These are phyloP conservation scores for Macrosiphum euphorbiae DNA, from an alignment of 2,888 invertebrate species.

Conservation along the genomic window DNA sequence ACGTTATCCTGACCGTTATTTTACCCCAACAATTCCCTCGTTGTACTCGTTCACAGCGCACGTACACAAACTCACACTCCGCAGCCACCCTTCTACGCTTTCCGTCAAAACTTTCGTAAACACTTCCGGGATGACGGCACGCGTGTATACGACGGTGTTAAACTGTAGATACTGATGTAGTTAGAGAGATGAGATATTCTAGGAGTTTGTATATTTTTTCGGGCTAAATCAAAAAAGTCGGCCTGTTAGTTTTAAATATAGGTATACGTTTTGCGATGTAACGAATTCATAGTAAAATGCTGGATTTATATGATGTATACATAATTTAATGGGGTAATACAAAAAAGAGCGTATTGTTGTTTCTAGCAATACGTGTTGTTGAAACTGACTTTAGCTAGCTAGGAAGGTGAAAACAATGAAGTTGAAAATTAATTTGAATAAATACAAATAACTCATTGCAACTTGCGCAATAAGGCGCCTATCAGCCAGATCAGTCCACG, in stretches of 20 bases:
- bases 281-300: too few species aligned
- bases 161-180: not conserved
- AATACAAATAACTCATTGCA: not conserved
- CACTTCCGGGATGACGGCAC: not conserved
- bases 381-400: not conserved
- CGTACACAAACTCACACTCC: not conserved
- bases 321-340: not conserved
- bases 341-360: not conserved
- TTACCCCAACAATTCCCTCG: slow-evolving; percentile 63
- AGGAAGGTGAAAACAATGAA: not conserved
- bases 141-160: not conserved
- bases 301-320: too few species aligned
- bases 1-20: slow-evolving; percentile 13
- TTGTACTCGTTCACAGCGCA: slow-evolving; percentile 23
- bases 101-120: slow-evolving; percentile 25
- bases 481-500: not conserved
- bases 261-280: too few species aligned
- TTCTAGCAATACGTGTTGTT: not conserved
- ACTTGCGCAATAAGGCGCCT: not conserved
- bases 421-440: not conserved
- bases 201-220: too few species aligned
- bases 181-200: not conserved
- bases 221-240: too few species aligned
- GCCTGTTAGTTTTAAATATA: too few species aligned
- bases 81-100: not conserved